Conservation (phyloP, 1,140 invertebrate species). For the Hyposmocoma kahamanoa region DNA sequence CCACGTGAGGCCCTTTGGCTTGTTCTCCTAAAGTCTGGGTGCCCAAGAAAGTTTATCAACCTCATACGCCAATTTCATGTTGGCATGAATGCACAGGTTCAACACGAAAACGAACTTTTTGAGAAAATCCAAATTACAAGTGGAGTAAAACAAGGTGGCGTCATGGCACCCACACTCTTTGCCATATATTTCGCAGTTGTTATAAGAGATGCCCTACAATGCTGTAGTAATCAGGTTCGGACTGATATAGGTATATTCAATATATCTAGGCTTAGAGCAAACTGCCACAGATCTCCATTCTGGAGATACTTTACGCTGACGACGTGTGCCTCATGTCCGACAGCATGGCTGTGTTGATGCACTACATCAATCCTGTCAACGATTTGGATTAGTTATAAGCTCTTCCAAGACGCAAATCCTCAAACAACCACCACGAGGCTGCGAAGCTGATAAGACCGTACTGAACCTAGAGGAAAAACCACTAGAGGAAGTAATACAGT, state of each 20-base stretch:
- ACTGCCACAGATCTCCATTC: not conserved
- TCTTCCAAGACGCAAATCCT: constrained; percentile 16
- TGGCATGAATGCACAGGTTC: constrained; percentile 14
- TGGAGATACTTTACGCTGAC: constrained; percentile 16
- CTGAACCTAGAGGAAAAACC: constrained; percentile 8
- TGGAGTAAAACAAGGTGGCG: constrained; percentile 19
- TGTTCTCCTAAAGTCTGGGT: constrained; percentile 2
- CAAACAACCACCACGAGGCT: constrained; percentile 16
- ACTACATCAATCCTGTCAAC: constrained; percentile 12
- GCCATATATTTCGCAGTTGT: constrained; percentile 20
- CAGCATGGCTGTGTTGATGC: constrained; percentile 6
- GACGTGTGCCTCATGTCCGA: constrained; percentile 19
- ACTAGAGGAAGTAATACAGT: constrained; percentile 11
- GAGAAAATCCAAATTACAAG: constrained; percentile 15
- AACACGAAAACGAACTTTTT: constrained; percentile 13
- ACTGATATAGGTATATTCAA: constrained; percentile 11
- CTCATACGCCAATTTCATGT: constrained; percentile 15
- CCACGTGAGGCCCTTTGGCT: too few relatives aligned
- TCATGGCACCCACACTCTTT: constrained; percentile 20
- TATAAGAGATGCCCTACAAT: constrained; percentile 9
- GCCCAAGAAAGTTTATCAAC: constrained; percentile 10
- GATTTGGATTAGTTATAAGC: constrained; percentile 19
- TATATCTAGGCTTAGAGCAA: constrained; percentile 11
- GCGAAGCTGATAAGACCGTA: not conserved
- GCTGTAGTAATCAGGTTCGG: constrained; percentile 7